Evolutionary conservation across 2,888 invertebrate species (phyloP).

Genomic region (Neoitamus cyanurus): DNA sequence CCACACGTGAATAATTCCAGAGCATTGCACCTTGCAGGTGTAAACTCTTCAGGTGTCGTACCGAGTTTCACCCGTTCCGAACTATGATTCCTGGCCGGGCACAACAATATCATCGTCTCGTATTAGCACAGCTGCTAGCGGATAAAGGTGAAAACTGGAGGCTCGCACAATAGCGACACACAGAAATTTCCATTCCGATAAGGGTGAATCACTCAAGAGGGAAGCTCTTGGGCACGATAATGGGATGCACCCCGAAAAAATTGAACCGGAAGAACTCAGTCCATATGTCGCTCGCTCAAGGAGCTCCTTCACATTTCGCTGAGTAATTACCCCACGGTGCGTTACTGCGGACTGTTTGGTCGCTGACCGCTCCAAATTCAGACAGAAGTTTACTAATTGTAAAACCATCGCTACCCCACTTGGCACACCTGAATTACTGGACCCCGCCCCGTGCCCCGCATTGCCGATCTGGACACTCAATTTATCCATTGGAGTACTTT

Average conservation of each 20-base stretch:
- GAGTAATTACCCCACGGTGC: slow-evolving; percentile 16
- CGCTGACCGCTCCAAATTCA: background rate
- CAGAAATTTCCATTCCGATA: slow-evolving; percentile 27
- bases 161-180: background rate
- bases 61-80: slow-evolving; percentile 45
- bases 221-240: slow-evolving; percentile 25
- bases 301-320: slow-evolving; percentile 25
- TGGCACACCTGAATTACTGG: background rate
- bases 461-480: background rate
- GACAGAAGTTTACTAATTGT: background rate
- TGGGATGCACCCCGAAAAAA: slow-evolving; percentile 40
- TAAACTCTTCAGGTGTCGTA: slow-evolving; percentile 45
- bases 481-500: slow-evolving; percentile 23
- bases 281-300: slow-evolving; percentile 15
- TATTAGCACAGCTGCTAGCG: slow-evolving; percentile 11
- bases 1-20: background rate
- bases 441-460: background rate
- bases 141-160: background rate
- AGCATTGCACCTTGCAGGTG: slow-evolving; percentile 38
- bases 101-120: background rate
- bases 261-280: slow-evolving; percentile 26
- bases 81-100: slow-evolving; percentile 26
- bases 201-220: slow-evolving; percentile 35
- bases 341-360: background rate
- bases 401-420: background rate